Evolutionary conservation across 2,113 vertebrate species (phyloP).

Genomic region (Calyptomena viridis): DNA sequence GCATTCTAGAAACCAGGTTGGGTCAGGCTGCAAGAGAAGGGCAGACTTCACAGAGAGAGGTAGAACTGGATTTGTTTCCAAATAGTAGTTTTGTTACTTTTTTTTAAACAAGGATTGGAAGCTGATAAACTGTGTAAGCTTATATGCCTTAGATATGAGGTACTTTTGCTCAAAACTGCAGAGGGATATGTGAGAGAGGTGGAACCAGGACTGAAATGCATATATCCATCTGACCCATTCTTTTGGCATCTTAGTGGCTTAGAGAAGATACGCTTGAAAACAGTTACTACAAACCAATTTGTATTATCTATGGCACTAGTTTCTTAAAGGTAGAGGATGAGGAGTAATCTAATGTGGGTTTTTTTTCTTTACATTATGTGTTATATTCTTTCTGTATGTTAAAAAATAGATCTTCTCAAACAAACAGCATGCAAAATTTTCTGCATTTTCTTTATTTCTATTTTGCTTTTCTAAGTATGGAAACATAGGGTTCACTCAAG

Average conservation of each 20-base stretch:
- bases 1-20: not conserved
- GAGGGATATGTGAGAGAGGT: not conserved
- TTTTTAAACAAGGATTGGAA: not conserved
- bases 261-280: not conserved
- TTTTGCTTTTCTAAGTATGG: not conserved
- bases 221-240: not conserved
- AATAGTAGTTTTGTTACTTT: not conserved
- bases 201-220: not conserved
- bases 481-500: slow-evolving; percentile 2
- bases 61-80: not conserved
- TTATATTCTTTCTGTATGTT: not conserved
- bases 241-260: not conserved
- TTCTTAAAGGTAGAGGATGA: not conserved
- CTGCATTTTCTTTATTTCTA: not conserved
- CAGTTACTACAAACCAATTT: not conserved
- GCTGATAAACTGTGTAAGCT: not conserved
- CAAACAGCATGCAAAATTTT: not conserved
- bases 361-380: not conserved
- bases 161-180: not conserved
- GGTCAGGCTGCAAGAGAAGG: not conserved
- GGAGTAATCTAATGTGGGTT: not conserved
- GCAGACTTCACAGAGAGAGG: not conserved
- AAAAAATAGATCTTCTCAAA: not conserved
- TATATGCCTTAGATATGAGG: not conserved
- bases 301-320: not conserved